Base-by-base conservation (phyloP, 2,797 vertebrate genomes). In the Scomberomorus guttatus region DNA sequence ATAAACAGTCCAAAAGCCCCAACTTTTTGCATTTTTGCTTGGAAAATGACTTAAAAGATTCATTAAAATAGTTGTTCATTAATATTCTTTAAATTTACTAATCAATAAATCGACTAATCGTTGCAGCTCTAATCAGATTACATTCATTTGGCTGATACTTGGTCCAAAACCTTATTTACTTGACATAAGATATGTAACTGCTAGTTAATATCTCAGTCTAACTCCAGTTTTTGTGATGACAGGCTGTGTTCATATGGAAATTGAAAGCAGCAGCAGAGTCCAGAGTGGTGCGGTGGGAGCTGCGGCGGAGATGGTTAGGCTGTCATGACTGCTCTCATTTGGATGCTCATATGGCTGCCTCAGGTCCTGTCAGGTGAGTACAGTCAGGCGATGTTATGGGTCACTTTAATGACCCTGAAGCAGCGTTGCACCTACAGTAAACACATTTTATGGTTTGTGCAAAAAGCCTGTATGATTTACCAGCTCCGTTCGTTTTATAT, bases 311-410 rank as follows among this genome's bases (percentile, higher is more conserved):
- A 75, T 66, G 76, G 0, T 68, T 0, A 10, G 18, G 20, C 24
- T 22, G 80, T 55, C 44, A 92, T 90, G 86, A 61, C 50, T 7
- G 29, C 63, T 12, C 32, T 90, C 51, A 3, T 68, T 0, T 87
- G 84, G 84, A 73, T 73, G 54, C 70, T 93, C 10, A 60, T 57
- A 2, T 90, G 78, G 81, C 66, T 93, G 18, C 52, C 18, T 51
- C 78, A 48, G 22, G 67, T 81, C n/a, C 58, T 79, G 10, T 9
- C 70, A 87, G 90, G 91, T 91, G 61, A 89, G 88, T 44, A 14
- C 17, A 8, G 42, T 18, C 52, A 72, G 1, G 14, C 50, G 42
- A 34, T 52, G n/a, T 11, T 9, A 6, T 5, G 9, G 14, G 8
- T 20, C 14, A 18, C 14, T 15, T 15, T 6, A 11, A 0, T 11